A percentile compares a stretch with the other conserved stretches of the same genome.
Evolutionary conservation across 2,888 invertebrate genomes (phyloP).

Genomic region (Eumacrocentrus americanus): DNA sequence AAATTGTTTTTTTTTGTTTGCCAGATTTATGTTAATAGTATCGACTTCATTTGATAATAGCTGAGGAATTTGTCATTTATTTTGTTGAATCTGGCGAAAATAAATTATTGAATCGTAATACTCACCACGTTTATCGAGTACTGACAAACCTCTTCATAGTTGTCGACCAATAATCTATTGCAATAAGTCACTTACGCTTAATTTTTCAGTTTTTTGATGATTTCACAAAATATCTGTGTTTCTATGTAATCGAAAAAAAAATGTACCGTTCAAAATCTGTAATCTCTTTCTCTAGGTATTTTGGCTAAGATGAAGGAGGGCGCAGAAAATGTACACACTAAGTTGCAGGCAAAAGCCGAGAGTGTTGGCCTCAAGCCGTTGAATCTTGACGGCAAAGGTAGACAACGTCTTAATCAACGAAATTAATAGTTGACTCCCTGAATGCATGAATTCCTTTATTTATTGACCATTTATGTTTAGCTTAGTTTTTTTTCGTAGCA

Average conservation of each 20-base stretch:
- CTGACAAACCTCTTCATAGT: constrained; percentile 3
- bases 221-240: background rate
- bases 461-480: constrained; percentile 16
- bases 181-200: background rate
- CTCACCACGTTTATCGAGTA: background rate
- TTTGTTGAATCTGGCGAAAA: no score
- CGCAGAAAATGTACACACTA: constrained; percentile 91
- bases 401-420: constrained; percentile 36
- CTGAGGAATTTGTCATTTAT: no score
- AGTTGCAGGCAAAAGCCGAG: constrained; percentile 92
- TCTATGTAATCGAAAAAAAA: background rate
- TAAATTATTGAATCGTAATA: background rate
- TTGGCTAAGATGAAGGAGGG: constrained; percentile 96
- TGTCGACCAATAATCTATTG: background rate
- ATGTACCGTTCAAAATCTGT: constrained; percentile 27
- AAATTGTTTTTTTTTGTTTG: no score
- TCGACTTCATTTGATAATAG: no score
- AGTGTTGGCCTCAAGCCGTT: constrained; percentile 68
- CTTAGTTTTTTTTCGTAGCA: constrained; percentile 15
- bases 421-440: background rate
- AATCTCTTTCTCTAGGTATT: constrained; percentile 70
- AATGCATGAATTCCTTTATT: constrained; percentile 13
- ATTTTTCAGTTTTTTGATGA: constrained; percentile 13
- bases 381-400: constrained; percentile 61
- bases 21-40: no score